Evolutionary conservation across 2,113 vertebrate genomes (phyloP).

Genomic region (Litocranius walleri): DNA sequence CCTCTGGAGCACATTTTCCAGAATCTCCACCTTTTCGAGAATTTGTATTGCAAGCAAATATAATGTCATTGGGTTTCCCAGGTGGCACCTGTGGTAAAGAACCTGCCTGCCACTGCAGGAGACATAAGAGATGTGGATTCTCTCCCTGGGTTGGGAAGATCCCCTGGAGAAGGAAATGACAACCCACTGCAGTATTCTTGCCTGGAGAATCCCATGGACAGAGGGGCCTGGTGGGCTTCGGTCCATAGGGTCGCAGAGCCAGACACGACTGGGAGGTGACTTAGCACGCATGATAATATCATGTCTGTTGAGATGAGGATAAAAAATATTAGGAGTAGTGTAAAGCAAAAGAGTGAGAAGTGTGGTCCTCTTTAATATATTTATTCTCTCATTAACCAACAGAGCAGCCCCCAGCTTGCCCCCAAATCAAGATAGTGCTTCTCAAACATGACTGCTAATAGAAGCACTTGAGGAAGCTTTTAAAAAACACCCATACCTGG

Average conservation of each 20-base stretch:
- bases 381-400: background rate
- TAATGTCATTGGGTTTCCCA: background rate
- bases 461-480: background rate
- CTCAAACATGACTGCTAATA: background rate
- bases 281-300: background rate
- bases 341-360: background rate
- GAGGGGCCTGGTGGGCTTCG: accelerated
- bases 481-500: background rate
- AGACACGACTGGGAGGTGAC: background rate
- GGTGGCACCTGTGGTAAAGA: background rate
- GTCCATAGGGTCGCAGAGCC: background rate
- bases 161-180: background rate
- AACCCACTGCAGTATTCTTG: background rate
- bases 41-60: background rate
- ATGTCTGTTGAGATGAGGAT: background rate
- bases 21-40: background rate
- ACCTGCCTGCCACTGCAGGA: background rate
- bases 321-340: background rate
- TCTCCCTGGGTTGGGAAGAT: background rate
- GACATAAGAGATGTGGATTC: background rate
- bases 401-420: background rate
- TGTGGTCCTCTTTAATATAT: background rate
- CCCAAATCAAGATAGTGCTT: background rate
- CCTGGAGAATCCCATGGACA: background rate
- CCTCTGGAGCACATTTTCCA: background rate